A percentile compares a stretch with the other conserved stretches of the same genome.
phyloP scores from a whole-genome alignment of 2,888 invertebrate genomes.

The Vesta saturnalis region DNA sequence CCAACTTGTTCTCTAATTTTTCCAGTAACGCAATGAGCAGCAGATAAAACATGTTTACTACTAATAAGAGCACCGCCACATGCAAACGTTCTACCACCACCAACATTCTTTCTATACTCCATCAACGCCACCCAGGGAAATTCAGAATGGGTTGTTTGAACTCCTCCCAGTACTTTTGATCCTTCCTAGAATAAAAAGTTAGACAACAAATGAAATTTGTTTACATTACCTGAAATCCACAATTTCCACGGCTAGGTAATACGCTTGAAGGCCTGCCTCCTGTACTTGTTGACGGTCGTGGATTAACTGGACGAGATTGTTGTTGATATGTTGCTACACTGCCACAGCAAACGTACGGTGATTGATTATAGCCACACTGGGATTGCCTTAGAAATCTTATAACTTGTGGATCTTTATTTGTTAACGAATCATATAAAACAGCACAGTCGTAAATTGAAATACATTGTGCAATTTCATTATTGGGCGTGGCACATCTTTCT shows the following conservation, averaged over 20 bases:
- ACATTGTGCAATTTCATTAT: conserved; percentile 60
- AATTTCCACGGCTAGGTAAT: conserved; percentile 48
- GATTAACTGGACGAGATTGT: not conserved
- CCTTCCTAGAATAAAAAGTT: conserved; percentile 25
- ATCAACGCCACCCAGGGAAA: conserved; percentile 64
- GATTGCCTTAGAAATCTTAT: conserved; percentile 63
- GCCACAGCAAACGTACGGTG: conserved; percentile 67
- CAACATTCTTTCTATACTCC: conserved; percentile 53
- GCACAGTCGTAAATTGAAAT: conserved; percentile 65
- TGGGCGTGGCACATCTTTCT: conserved; percentile 42
- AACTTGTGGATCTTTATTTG: conserved; percentile 51
- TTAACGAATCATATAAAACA: conserved; percentile 58
- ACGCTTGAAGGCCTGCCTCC: conserved; percentile 15
- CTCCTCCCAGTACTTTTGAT: conserved; percentile 57
- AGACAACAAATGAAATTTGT: not conserved
- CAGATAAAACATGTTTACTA: conserved; percentile 65
- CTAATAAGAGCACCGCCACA: conserved; percentile 68
- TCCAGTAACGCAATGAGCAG: conserved; percentile 66
- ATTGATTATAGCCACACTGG: conserved; percentile 66
- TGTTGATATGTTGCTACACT: conserved; percentile 6
- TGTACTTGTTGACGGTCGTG: not conserved
- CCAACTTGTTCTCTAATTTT: conserved; percentile 55
- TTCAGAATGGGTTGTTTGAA: conserved; percentile 59
- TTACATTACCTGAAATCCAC: conserved; percentile 53
- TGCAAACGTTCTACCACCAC: conserved; percentile 46